Conservation (phyloP, 2,888 invertebrate species). For the Ischnus inquisitorius region DNA sequence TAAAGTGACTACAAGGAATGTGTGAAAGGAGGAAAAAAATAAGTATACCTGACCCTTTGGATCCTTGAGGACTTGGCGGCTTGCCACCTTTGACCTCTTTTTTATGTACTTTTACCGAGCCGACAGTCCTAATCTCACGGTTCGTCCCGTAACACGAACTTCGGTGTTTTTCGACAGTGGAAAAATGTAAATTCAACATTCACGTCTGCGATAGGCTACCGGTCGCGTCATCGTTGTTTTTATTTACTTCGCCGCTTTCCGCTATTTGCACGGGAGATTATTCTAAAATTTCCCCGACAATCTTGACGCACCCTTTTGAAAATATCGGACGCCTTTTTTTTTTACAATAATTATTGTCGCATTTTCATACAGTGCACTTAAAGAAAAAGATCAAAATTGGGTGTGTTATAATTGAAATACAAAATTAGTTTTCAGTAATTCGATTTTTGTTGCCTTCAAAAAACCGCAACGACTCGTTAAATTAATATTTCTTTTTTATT, state of each 20-base stretch:
- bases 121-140: slow-evolving; percentile 23
- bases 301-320: no score
- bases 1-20: background rate
- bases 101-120: slow-evolving; percentile 25
- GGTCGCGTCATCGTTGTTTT: slow-evolving; percentile 29
- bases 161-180: slow-evolving; percentile 20
- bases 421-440: no score
- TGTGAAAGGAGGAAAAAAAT: background rate
- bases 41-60: background rate
- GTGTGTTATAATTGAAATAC: no score
- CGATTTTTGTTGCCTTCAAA: slow-evolving; percentile 38
- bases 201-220: background rate
- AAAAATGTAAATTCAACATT: background rate
- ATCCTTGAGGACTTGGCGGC: background rate
- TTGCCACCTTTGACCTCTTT: slow-evolving; percentile 9
- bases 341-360: no score
- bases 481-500: no score
- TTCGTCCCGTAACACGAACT: slow-evolving; percentile 28
- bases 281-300: slow-evolving; percentile 42
- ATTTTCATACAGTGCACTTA: no score
- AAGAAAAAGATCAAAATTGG: no score
- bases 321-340: no score
- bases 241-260: slow-evolving; percentile 13
- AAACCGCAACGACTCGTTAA: no score
- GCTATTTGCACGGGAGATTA: slow-evolving; percentile 11